Conservation (phyloP, 2,888 invertebrate genomes). For the Xanthorhoe spadicearia region DNA sequence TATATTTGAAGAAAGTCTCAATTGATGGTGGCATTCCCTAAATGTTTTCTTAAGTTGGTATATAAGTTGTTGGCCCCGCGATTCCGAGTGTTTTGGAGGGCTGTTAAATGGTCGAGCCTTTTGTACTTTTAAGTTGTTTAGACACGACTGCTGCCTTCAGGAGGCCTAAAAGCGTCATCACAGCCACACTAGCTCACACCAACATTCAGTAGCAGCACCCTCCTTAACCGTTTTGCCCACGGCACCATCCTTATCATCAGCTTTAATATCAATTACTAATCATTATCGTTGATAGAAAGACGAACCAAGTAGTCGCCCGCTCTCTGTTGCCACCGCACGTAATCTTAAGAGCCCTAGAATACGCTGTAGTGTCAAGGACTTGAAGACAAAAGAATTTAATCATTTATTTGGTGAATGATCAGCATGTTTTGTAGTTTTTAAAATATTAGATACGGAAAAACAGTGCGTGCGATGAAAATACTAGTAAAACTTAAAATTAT, state of each 20-base stretch:
- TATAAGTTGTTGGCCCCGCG: too few species aligned
- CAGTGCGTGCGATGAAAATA: neutral
- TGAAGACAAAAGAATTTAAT: neutral
- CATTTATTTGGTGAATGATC: neutral
- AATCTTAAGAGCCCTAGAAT: neutral
- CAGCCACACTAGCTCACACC: too few species aligned
- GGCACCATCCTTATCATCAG: conserved; percentile 42
- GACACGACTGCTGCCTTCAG: too few species aligned
- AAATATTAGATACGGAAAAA: neutral
- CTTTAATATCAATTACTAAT: conserved; percentile 36
- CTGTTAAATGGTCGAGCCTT: too few species aligned
- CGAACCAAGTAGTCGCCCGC: conserved; percentile 13
- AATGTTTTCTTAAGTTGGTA: too few species aligned
- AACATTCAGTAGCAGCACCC: neutral
- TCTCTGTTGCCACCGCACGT: conserved; percentile 19
- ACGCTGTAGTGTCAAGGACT: neutral
- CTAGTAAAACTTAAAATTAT: too few species aligned
- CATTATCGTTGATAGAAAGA: conserved; percentile 32
- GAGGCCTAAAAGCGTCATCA: too few species aligned
- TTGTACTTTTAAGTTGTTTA: too few species aligned
- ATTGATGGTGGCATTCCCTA: too few species aligned
- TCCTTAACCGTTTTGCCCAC: conserved; percentile 36
- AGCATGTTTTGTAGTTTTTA: neutral
- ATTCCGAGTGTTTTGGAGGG: too few species aligned
- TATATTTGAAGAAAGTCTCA: too few species aligned